A percentile compares a stretch with the other conserved stretches of the same genome.
phyloP scores from a whole-genome alignment of 2,888 invertebrate species.

The Pyrrhia umbra region DNA sequence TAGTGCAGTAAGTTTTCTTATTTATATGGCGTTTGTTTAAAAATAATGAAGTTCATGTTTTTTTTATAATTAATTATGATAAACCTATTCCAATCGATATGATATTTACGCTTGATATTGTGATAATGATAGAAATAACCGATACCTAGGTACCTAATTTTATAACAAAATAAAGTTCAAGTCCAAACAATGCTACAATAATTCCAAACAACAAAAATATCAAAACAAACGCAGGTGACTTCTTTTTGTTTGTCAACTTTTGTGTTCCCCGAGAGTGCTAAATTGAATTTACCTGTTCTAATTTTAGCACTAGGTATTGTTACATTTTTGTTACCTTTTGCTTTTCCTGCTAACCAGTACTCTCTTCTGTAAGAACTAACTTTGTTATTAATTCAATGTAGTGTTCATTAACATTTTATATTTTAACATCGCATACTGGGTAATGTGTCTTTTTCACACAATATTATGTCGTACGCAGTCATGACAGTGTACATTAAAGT shows the following conservation, averaged over 20 bases:
- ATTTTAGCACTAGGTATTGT: conserved; percentile 17
- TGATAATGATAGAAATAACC: too few species aligned
- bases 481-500: not conserved
- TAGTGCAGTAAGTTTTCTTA: too few species aligned
- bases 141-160: too few species aligned
- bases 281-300: conserved; percentile 43
- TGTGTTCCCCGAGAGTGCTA: conserved; percentile 28
- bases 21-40: too few species aligned
- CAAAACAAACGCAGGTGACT: conserved; percentile 40
- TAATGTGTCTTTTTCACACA: too few species aligned
- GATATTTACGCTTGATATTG: too few species aligned
- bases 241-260: conserved; percentile 35
- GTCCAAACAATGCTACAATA: conserved; percentile 20
- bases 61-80: too few species aligned
- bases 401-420: not conserved
- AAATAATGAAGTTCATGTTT: too few species aligned
- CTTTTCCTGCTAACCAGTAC: not conserved
- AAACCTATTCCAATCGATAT: too few species aligned
- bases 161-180: too few species aligned
- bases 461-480: too few species aligned
- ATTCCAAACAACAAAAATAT: conserved; percentile 25
- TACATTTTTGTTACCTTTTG: conserved; percentile 10
- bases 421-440: not conserved
- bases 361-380: not conserved
- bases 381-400: not conserved